Conservation (phyloP, 37 sponge, comb jelly and placozoan species). For the Corticium candelabrum region DNA sequence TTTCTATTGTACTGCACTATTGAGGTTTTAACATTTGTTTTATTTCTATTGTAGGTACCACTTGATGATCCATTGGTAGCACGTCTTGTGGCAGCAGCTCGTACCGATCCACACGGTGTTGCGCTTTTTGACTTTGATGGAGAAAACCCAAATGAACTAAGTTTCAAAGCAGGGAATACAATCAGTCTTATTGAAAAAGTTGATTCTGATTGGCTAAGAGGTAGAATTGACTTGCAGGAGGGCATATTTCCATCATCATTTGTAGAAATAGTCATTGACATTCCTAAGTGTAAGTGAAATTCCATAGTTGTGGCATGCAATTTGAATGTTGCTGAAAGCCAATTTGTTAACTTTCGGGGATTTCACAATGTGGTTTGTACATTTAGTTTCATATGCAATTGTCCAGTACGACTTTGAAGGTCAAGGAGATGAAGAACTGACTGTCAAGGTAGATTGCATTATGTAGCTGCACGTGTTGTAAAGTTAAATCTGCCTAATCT, state of each 20-base stretch:
- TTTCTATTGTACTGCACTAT: too few relatives aligned
- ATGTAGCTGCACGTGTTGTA: not conserved
- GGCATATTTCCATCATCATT: not conserved
- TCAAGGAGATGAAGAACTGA: slow-evolving; percentile 50
- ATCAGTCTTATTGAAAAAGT: not conserved
- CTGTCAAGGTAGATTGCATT: slow-evolving; percentile 41
- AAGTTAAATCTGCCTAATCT: not conserved
- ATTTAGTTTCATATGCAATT: slow-evolving; percentile 2
- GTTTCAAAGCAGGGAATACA: not conserved
- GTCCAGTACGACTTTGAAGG: slow-evolving; percentile 60
- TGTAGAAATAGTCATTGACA: too few relatives aligned
- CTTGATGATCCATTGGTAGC: too few relatives aligned
- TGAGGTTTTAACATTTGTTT: too few relatives aligned
- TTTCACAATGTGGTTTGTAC: too few relatives aligned
- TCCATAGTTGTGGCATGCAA: not conserved
- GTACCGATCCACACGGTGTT: not conserved
- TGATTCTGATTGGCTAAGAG: not conserved
- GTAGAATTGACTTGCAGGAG: not conserved
- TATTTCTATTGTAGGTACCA: too few relatives aligned
- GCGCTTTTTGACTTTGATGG: not conserved
- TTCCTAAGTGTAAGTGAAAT: too few relatives aligned
- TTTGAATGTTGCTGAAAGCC: not conserved
- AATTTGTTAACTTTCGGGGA: too few relatives aligned
- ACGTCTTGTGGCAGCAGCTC: too few relatives aligned
- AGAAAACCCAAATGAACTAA: not conserved